Evolutionary conservation across 2,888 invertebrate species (phyloP).

Genomic region (Drosophila villosipedis): DNA sequence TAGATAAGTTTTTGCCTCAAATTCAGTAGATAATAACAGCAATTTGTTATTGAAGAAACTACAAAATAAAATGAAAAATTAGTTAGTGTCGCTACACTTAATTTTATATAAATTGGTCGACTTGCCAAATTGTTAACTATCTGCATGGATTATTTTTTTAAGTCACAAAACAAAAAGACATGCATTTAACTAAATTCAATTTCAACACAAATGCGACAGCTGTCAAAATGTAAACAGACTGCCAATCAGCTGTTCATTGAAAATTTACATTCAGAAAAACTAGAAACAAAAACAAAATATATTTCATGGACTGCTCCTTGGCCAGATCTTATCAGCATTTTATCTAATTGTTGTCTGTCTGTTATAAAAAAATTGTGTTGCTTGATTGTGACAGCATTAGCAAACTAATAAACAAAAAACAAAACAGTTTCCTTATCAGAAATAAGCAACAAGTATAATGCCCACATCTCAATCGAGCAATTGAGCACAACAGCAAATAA

Average conservation of each 20-base stretch:
- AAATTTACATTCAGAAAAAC: neutral
- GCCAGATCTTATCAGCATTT: slow-evolving; percentile 29
- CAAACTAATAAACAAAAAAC: slow-evolving; percentile 6
- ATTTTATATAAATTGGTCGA: neutral
- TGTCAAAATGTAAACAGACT: neutral
- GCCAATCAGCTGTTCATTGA: neutral
- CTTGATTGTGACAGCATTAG: slow-evolving; percentile 16
- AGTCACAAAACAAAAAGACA: neutral
- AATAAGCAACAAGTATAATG: slow-evolving; percentile 50
- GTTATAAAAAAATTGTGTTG: neutral
- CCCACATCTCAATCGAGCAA: slow-evolving; percentile 10
- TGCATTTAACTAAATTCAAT: neutral
- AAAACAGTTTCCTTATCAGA: slow-evolving; percentile 52
- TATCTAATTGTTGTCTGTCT: slow-evolving; percentile 4
- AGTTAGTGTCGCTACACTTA: neutral
- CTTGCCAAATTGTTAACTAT: neutral
- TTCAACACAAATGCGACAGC: slow-evolving; percentile 1
- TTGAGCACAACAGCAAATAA: slow-evolving; percentile 9
- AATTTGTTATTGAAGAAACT: neutral
- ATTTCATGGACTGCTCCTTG: slow-evolving; percentile 7
- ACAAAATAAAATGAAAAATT: neutral
- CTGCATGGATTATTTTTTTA: neutral
- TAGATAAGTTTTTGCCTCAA: neutral
- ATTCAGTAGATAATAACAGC: neutral
- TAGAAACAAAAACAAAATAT: neutral